Evolutionary conservation across 2,888 invertebrate species (phyloP).

Genomic region (Saturnia japonica): DNA sequence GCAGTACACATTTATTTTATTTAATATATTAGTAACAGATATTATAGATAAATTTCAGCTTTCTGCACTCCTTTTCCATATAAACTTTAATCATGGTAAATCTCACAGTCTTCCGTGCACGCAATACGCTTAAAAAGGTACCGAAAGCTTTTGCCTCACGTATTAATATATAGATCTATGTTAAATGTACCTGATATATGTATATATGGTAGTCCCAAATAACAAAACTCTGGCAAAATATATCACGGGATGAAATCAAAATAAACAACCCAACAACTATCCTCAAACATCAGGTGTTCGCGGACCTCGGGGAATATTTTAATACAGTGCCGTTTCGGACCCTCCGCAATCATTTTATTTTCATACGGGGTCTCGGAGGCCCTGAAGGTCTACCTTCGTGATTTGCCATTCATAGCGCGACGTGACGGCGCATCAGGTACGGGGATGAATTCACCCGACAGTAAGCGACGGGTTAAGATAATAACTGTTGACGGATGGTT

Average conservation of each 20-base stretch:
- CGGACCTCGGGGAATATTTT: conserved; percentile 73
- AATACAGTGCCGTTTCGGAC: conserved; percentile 65
- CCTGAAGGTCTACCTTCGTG: conserved; percentile 77
- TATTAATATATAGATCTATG: too few relatives aligned
- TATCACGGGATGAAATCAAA: conserved; percentile 62
- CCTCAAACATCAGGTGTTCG: conserved; percentile 73
- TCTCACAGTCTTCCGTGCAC: too few relatives aligned
- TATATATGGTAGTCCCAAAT: background rate
- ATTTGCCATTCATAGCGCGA: conserved; percentile 78
- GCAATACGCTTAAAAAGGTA: too few relatives aligned
- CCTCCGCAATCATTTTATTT: conserved; percentile 80
- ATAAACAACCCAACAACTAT: conserved; percentile 60
- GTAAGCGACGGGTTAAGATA: conserved; percentile 63
- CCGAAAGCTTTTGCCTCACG: too few relatives aligned
- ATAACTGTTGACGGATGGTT: conserved; percentile 70
- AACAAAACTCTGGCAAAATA: conserved; percentile 40
- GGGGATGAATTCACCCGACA: conserved; percentile 52
- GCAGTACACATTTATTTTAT: too few relatives aligned
- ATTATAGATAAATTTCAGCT: too few relatives aligned
- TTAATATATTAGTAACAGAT: too few relatives aligned
- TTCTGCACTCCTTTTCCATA: too few relatives aligned
- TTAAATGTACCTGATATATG: background rate
- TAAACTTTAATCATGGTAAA: too few relatives aligned
- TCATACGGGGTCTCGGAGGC: conserved; percentile 74
- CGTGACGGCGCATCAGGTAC: conserved; percentile 71